Base-by-base conservation (phyloP, 1,140 invertebrate species). In the Lordiphosa mommai region DNA sequence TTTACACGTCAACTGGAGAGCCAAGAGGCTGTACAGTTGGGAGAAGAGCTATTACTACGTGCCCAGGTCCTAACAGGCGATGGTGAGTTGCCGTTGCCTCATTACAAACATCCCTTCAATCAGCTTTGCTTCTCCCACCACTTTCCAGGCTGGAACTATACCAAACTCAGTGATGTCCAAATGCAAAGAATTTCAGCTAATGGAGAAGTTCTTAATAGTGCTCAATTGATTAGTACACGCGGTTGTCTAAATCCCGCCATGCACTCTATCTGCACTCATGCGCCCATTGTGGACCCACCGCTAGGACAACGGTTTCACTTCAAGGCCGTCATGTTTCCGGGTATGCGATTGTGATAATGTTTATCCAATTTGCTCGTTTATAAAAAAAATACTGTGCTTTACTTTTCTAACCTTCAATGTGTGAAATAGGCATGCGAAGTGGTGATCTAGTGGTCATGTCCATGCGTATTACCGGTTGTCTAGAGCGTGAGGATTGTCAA, bases 261-360 rank as follows among this genome's bases (percentile, higher is more conserved):
- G 73, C 89, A 88, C 27, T 89, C 87, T 8, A 88, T 93, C 12
- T 92, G 91, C 51, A 90, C 92, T 1, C 59, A 90, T 70, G 71
- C 92, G 71, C 90, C 93, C 53, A 79, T 90, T n/a, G 37, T 52
- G 4, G 88, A 89, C 17, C 72, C 76, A n/a, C 86, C 88, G 1
- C 27, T 89, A n/a, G 87, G 88, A 0, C 80, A 88, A 41, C 40
- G 80, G 4, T 58, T 89, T 4, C 48, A 41, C 41, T 93, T 93
- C 64, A 90, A 92, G 38, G 92, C 92, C 0, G 93, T 94, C 49
- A 91, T 93, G 89, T 94, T 94, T 69, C 92, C 93, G 59, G 92
- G 92, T 3, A 93, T 93, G 91, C 88, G 88, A 14, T n/a, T n/a
- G n/a, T n/a, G n/a, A n/a, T n/a, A n/a, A n/a, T n/a, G n/a, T n/a